Conservation (phyloP, 1,140 invertebrate species). For the Aricia agestis region DNA sequence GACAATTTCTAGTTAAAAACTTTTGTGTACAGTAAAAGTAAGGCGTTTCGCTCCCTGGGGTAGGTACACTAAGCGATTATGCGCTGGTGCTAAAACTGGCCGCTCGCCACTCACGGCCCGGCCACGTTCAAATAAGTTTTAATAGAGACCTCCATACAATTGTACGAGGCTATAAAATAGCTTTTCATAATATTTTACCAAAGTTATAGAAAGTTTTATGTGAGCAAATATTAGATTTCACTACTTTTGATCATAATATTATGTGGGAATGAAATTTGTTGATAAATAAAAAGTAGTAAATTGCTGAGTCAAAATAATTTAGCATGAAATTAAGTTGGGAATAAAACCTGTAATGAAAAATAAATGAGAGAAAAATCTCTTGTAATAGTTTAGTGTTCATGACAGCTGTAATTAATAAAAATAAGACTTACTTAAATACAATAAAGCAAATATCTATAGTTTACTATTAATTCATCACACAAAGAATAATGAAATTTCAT, state of each 20-base stretch:
- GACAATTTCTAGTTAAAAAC: constrained; percentile 1
- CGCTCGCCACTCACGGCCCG: background rate
- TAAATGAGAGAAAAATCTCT: background rate
- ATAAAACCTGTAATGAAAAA: background rate
- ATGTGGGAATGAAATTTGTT: background rate
- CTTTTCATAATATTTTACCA: background rate
- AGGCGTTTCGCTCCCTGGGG: background rate
- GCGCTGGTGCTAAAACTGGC: constrained; percentile 7
- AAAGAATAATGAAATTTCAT: no score
- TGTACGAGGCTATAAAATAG: background rate
- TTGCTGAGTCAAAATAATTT: no score
- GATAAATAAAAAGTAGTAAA: background rate
- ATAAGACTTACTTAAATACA: background rate
- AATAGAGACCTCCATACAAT: constrained; percentile 17
- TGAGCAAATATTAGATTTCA: no score
- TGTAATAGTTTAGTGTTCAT: background rate
- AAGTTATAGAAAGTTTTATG: no score
- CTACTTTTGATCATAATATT: background rate
- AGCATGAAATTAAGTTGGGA: background rate
- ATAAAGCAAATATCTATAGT: background rate
- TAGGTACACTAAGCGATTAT: constrained; percentile 18
- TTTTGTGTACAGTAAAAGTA: background rate
- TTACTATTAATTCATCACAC: no score
- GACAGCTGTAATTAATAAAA: background rate
- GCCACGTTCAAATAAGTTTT: constrained; percentile 33